Percentiles rank a stretch among this genome's conserved stretches.
Evolutionary conservation across 2,888 invertebrate genomes (phyloP).

Genomic region (Eristalis arbustorum): DNA sequence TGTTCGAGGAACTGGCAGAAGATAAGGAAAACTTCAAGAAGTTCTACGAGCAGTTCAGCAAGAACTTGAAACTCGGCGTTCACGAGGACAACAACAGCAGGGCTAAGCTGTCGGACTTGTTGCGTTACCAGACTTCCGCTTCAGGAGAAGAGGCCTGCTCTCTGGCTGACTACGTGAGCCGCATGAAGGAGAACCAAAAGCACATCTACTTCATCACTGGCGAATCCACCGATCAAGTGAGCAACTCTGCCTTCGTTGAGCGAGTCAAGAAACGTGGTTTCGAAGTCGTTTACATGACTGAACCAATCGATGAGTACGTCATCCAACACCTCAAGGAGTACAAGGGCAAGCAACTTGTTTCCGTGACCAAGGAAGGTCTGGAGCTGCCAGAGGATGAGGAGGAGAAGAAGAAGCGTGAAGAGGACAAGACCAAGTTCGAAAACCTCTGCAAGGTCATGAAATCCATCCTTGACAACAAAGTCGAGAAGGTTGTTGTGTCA

Average conservation of each 20-base stretch:
- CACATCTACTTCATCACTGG: constrained; percentile 99
- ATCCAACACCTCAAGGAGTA: constrained; percentile 99
- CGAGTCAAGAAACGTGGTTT: constrained; percentile 98
- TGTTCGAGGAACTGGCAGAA: constrained; percentile 97
- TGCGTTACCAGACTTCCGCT: constrained; percentile 96
- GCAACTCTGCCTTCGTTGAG: constrained; percentile 98
- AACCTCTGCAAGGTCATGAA: constrained; percentile 90
- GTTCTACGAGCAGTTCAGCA: constrained; percentile 98
- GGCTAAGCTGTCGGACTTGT: constrained; percentile 92
- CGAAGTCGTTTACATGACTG: constrained; percentile 99
- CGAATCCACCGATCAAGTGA: constrained; percentile 95
- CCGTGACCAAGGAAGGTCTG: constrained; percentile 98
- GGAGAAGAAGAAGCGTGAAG: constrained; percentile 98
- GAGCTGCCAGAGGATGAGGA: constrained; percentile 98
- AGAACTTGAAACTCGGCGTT: constrained; percentile 98
- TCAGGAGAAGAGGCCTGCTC: constrained; percentile 97
- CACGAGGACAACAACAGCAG: constrained; percentile 98
- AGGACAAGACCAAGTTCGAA: constrained; percentile 86
- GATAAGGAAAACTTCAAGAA: constrained; percentile 99
- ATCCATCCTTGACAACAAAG: constrained; percentile 98
- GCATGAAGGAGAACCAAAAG: constrained; percentile 99
- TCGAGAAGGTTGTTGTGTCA: constrained; percentile 98
- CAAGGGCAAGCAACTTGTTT: constrained; percentile 96
- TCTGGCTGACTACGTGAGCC: constrained; percentile 96
- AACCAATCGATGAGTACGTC: constrained; percentile 99